Evolutionary conservation across 2,113 vertebrate genomes (phyloP), one percentile per base, ranked within the genome.

Genomic region (Esox niger): DNA sequence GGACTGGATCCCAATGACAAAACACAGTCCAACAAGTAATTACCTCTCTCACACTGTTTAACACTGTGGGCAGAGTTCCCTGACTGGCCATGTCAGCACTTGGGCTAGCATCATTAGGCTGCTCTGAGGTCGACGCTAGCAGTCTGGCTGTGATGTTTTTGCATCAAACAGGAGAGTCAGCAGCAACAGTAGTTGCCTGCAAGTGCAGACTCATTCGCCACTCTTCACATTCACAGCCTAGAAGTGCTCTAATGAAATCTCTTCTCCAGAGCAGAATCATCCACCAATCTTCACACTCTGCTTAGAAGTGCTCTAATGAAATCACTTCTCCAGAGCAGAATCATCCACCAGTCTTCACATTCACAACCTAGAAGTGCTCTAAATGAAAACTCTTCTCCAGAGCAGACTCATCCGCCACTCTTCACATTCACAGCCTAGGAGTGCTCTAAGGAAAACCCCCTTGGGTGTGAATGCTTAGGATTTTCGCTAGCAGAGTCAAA

Each of bases 151-250:
- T 69, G 71, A 75, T 78, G 82, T 76, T 83, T 73, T 80, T 76
- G 82, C 82, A 87, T 87, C 88, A 88, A 86, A 85, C 75, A 80
- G 49, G 75, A 49, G 63, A 82, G 69, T 83, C 82, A 76, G 82
- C 79, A 76, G 69, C 65, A n/a, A n/a, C n/a, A 10, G 63, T 62
- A 56, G 66, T 68, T 58, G 73, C 69, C 62, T 73, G 71, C 67
- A 75, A 69, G 71, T 66, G 79, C 68, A 65, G 62, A 59, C 74
- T 43, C 38, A 43, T 70, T 77, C 69, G 76, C 79, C 3, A 73
- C 35, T 81, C 82, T 86, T 88, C 83, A 88, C 35, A 64, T 71
- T 74, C 58, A 49, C 58, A 76, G 77, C 71, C 78, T 65, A 66
- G 77, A 74, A 68, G 58, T 57, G 66, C 70, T 79, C 66, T 84